Evolutionary conservation across 2,113 vertebrate species (phyloP).

Genomic region (Madoqua kirkii): DNA sequence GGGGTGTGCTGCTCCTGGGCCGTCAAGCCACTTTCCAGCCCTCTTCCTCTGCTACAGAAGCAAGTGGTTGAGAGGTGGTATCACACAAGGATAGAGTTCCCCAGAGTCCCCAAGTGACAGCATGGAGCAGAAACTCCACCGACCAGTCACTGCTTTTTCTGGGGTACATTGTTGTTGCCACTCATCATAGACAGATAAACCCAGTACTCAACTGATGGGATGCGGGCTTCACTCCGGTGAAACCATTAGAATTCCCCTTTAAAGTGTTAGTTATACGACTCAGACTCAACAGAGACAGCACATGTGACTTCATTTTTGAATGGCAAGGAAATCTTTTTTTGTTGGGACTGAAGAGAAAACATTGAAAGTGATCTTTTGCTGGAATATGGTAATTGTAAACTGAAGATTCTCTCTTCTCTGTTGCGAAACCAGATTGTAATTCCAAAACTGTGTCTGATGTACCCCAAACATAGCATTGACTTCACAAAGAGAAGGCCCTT

Average conservation of each 20-base stretch:
- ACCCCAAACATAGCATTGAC: background rate
- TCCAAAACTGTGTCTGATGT: conserved; percentile 46
- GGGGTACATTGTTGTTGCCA: background rate
- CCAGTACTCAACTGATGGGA: background rate
- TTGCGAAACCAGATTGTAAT: conserved; percentile 30
- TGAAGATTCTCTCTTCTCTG: conserved; percentile 24
- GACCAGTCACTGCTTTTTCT: background rate
- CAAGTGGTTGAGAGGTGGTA: background rate
- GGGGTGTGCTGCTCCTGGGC: background rate
- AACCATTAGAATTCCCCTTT: background rate
- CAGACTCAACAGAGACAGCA: background rate
- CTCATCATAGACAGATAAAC: background rate
- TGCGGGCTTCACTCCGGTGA: background rate
- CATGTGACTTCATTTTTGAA: background rate
- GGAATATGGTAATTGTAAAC: background rate
- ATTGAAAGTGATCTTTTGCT: conserved; percentile 8
- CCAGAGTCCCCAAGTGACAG: background rate
- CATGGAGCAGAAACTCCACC: background rate
- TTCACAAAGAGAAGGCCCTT: conserved; percentile 45
- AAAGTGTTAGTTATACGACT: background rate
- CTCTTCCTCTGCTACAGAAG: background rate
- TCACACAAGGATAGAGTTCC: background rate
- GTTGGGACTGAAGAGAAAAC: conserved; percentile 26
- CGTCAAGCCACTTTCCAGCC: background rate
- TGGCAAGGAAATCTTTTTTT: conserved; percentile 5